Conservation (phyloP, 2,888 invertebrate species). For the Maniola hyperantus region DNA sequence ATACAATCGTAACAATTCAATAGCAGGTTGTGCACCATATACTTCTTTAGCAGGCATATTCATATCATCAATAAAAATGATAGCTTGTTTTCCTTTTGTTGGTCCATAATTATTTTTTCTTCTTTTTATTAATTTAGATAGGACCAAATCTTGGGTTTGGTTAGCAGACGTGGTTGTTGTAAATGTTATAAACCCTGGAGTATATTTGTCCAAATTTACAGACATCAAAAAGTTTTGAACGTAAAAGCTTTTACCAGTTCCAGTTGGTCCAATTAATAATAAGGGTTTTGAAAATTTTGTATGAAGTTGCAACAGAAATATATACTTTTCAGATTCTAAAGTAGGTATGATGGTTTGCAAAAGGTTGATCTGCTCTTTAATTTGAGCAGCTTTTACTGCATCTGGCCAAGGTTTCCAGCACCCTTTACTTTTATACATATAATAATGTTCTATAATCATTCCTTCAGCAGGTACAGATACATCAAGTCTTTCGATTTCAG, state of each 20-base stretch:
- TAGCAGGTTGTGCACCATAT: conserved; percentile 93
- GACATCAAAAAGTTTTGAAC: conserved; percentile 88
- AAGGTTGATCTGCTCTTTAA: conserved; percentile 84
- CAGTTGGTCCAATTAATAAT: conserved; percentile 91
- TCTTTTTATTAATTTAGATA: conserved; percentile 86
- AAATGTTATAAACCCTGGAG: conserved; percentile 91
- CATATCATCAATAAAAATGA: conserved; percentile 94
- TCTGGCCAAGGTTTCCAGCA: conserved; percentile 95
- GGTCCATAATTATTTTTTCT: conserved; percentile 90
- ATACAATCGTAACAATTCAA: conserved; percentile 91
- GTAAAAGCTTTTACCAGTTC: conserved; percentile 94
- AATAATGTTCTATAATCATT: conserved; percentile 90
- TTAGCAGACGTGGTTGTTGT: conserved; percentile 92
- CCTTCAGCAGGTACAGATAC: conserved; percentile 90
- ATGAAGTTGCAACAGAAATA: conserved; percentile 88
- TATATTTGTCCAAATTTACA: conserved; percentile 85
- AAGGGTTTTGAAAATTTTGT: conserved; percentile 87
- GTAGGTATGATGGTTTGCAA: conserved; percentile 92
- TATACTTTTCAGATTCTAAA: conserved; percentile 91
- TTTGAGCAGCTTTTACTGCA: conserved; percentile 80
- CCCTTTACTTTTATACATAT: conserved; percentile 91
- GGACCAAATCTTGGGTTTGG: conserved; percentile 90
- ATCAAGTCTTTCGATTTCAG: conserved; percentile 85
- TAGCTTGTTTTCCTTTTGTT: conserved; percentile 85
- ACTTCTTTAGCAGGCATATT: conserved; percentile 93